A percentile compares a stretch with the other conserved stretches of the same genome.
These are phyloP conservation scores for Ammodytes dubius DNA, from an alignment of 2,113 vertebrate genomes.

Conservation along the genomic window DNA sequence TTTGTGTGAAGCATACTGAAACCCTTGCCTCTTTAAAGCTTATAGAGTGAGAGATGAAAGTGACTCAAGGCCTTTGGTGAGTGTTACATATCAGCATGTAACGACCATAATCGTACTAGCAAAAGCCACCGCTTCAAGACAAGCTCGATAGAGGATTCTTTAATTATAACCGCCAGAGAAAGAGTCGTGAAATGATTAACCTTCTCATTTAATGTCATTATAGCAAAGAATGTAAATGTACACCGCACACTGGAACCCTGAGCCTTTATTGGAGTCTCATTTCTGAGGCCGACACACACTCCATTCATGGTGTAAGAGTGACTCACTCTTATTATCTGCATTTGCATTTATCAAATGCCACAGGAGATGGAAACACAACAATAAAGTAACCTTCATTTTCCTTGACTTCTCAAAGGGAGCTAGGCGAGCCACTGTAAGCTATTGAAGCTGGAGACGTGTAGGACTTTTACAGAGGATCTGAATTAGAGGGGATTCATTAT, in stretches of 20 bases:
- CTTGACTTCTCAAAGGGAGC: slow-evolving; percentile 22
- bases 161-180: slow-evolving; percentile 27
- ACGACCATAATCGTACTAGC: background rate
- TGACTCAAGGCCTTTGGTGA: background rate
- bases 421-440: background rate
- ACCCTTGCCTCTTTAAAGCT: background rate
- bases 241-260: background rate
- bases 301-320: slow-evolving; percentile 22
- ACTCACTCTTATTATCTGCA: slow-evolving; percentile 37
- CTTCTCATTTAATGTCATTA: background rate
- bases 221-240: slow-evolving; percentile 11
- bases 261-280: slow-evolving; percentile 1
- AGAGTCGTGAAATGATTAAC: background rate
- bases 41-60: background rate
- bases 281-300: slow-evolving; percentile 1
- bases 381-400: slow-evolving; percentile 44
- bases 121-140: slow-evolving; percentile 9
- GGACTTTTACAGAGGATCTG: slow-evolving; percentile 32
- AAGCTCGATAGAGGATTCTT: background rate
- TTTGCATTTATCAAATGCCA: slow-evolving; percentile 30
- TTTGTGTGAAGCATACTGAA: background rate
- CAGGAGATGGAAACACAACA: slow-evolving; percentile 31
- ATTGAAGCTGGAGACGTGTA: slow-evolving; percentile 6
- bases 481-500: slow-evolving; percentile 60
- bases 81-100: background rate